Evolutionary conservation across 2,888 invertebrate genomes (phyloP).

Genomic region (Thymelicus lineola): DNA sequence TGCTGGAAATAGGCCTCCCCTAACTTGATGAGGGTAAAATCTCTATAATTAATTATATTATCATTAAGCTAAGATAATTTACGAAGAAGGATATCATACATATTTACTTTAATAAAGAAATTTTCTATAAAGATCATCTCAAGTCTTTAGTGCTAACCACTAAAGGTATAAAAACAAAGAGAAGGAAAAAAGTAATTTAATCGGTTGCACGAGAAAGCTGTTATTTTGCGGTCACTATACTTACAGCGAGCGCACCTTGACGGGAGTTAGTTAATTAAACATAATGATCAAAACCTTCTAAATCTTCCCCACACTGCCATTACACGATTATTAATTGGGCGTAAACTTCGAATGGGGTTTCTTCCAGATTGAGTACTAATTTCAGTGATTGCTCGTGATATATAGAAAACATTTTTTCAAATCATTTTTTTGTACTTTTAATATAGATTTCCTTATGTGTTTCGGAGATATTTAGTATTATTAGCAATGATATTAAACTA

Average conservation of each 20-base stretch:
- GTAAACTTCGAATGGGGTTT: constrained; percentile 64
- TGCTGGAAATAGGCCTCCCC: too few species aligned
- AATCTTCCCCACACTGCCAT: constrained; percentile 54
- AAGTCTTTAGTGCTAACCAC: constrained; percentile 24
- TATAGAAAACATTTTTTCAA: constrained; percentile 47
- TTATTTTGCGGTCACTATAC: constrained; percentile 74
- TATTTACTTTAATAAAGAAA: constrained; percentile 19
- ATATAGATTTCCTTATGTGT: too few species aligned
- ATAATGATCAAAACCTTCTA: constrained; percentile 59
- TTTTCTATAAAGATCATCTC: constrained; percentile 14
- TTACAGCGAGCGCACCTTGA: constrained; percentile 64
- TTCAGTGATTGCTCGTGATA: constrained; percentile 49
- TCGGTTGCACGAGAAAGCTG: constrained; percentile 63
- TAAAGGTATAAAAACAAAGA: constrained; percentile 17
- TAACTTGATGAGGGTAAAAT: too few species aligned
- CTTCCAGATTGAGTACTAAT: constrained; percentile 49
- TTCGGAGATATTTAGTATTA: too few species aligned
- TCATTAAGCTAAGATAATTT: neutral
- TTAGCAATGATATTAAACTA: too few species aligned
- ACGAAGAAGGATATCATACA: neutral
- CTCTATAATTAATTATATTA: neutral
- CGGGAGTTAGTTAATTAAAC: constrained; percentile 71
- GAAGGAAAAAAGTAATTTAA: constrained; percentile 54
- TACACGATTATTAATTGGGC: constrained; percentile 74
- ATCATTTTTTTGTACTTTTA: neutral